These are phyloP conservation scores for Nyctibius bracteatus DNA, from an alignment of 2,113 vertebrate genomes.

Conservation along the genomic window DNA sequence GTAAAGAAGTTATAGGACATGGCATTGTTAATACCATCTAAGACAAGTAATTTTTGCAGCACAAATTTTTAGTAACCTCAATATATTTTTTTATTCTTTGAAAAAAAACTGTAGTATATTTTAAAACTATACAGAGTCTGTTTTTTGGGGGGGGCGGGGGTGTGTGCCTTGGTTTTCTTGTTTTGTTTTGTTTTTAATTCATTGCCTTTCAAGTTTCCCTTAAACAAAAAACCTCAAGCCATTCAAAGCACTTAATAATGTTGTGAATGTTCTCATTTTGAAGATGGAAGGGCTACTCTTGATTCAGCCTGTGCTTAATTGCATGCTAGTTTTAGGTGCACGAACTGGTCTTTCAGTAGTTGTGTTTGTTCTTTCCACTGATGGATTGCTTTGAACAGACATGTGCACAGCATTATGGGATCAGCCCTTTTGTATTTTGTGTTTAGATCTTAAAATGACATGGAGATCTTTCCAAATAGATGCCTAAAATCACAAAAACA, in stretches of 20 bases:
- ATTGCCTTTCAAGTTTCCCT: background rate
- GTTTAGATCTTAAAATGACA: background rate
- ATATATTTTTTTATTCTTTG: background rate
- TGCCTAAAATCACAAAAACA: background rate
- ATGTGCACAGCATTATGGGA: accelerated
- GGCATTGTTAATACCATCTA: background rate
- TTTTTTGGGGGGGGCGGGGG: background rate
- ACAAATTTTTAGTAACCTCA: background rate
- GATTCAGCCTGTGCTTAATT: background rate
- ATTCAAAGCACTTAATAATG: background rate
- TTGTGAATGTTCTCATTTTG: background rate
- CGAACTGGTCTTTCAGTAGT: background rate
- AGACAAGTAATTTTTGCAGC: background rate
- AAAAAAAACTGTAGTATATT: background rate
- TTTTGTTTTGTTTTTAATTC: background rate
- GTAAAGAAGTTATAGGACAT: background rate
- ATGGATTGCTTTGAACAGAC: background rate
- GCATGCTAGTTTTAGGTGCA: background rate
- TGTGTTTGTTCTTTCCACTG: background rate
- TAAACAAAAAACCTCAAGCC: background rate
- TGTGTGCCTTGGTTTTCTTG: background rate
- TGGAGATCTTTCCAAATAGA: background rate
- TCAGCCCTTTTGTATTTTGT: background rate
- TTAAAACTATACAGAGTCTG: background rate
- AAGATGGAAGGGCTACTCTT: background rate